phyloP scores from a whole-genome alignment of 2,797 vertebrate species.

The Mastacembelus armatus region DNA sequence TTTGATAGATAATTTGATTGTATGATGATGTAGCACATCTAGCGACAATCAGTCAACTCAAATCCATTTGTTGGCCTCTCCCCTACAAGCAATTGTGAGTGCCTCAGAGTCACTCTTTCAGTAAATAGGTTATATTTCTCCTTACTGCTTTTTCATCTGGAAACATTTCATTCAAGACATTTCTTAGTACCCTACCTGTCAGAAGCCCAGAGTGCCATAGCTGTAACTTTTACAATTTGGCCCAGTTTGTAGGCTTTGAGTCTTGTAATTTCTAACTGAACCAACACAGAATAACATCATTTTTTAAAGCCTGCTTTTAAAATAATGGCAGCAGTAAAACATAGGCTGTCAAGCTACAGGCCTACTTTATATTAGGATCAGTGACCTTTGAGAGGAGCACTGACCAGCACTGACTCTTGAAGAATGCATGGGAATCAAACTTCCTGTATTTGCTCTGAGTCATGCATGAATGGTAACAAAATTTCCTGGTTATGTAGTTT shows the following conservation, averaged over 20 bases:
- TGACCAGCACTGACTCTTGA: not conserved
- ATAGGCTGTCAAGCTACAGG: not conserved
- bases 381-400: not conserved
- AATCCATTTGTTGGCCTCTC: constrained; percentile 2
- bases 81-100: not conserved
- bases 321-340: constrained; percentile 8
- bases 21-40: not conserved
- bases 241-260: constrained; percentile 27
- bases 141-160: constrained; percentile 19
- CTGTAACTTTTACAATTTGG: constrained; percentile 43
- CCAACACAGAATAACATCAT: not conserved
- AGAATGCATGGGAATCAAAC: not conserved
- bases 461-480: not conserved
- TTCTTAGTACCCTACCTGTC: constrained; percentile 16
- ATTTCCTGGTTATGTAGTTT: not conserved
- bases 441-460: constrained; percentile 5
- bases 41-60: not conserved
- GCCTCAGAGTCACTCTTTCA: not conserved
- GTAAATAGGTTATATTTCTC: constrained; percentile 19
- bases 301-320: constrained; percentile 22
- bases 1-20: not conserved
- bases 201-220: constrained; percentile 14
- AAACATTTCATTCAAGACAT: constrained; percentile 23
- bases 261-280: constrained; percentile 20
- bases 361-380: not conserved